phyloP scores from a whole-genome alignment of 2,113 vertebrate genomes.

The Myodes glareolus region DNA sequence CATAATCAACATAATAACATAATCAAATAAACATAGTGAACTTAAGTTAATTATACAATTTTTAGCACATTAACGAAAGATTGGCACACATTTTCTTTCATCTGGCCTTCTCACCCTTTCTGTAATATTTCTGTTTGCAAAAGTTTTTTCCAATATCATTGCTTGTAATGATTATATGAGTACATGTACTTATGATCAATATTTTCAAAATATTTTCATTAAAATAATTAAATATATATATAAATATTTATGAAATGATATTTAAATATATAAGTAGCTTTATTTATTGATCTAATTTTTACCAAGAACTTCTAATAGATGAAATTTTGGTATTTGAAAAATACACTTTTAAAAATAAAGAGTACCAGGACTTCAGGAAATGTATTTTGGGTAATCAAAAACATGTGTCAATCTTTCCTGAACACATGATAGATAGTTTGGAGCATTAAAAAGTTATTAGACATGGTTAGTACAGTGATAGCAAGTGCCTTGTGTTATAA shows the following conservation, averaged over 20 bases:
- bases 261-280: neutral
- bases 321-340: neutral
- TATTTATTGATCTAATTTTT: neutral
- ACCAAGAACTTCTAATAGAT: neutral
- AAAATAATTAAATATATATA: neutral
- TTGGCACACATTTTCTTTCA: neutral
- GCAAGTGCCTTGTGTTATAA: neutral
- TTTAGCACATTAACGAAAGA: neutral
- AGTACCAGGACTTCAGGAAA: neutral
- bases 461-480: neutral
- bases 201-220: neutral
- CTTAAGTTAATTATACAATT: neutral
- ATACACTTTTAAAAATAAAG: neutral
- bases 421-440: neutral
- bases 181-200: neutral
- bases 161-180: neutral
- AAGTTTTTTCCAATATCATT: neutral
- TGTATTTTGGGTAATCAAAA: neutral
- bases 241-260: neutral
- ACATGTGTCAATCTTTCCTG: neutral
- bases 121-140: neutral
- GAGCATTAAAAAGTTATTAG: neutral
- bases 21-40: neutral
- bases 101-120: neutral
- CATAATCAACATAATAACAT: neutral